Evolutionary conservation across 2,888 invertebrate species (phyloP), one percentile per base, ranked within the genome.

Genomic region (Lasioglossum morio): DNA sequence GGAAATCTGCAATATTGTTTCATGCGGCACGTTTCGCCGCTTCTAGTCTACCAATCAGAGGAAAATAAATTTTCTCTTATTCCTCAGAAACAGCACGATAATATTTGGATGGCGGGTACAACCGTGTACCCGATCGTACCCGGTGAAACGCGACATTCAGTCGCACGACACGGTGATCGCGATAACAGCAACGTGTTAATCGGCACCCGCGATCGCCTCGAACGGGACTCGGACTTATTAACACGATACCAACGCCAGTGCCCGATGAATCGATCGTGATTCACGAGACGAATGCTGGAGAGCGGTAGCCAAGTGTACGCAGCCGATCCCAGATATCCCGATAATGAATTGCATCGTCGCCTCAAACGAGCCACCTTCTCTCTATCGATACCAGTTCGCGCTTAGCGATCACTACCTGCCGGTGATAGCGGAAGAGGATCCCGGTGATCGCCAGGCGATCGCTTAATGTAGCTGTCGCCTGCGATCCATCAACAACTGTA

Each of bases 211-310:
- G 87, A 87, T 88, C 87, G 88, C 85, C 77, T 81, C 85, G 84
- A 92, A 91, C 90, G 90, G 90, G 87, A 91, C 91, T 87, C 84
- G 90, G 77, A 90, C 91, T 90, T 90, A 91, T 90, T 92, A 90
- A 87, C 89, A 87, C 88, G 89, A 88, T 88, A 90, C 84, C 85
- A 83, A 70, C 83, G 87, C 82, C 79, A 84, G 84, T 53, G 72
- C 82, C 66, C 87, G 81, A 82, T 77, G 81, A 84, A 84, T 84
- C 84, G 89, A 92, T 91, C 91, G 90, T 91, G 90, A 91, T 89
- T 90, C 90, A 92, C 80, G 87, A 81, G 87, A 82, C 79, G 81
- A 87, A 87, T 78, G 77, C 79, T 75, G 72, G 83, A 63, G 73
- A 77, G 80, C 75, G 37, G 75, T 84, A 82, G 81, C 82, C 80